A percentile compares a stretch with the other conserved stretches of the same genome.
These are phyloP conservation scores for Cyphomyrus discorhynchus DNA, from an alignment of 2,113 vertebrate species.

Conservation along the genomic window DNA sequence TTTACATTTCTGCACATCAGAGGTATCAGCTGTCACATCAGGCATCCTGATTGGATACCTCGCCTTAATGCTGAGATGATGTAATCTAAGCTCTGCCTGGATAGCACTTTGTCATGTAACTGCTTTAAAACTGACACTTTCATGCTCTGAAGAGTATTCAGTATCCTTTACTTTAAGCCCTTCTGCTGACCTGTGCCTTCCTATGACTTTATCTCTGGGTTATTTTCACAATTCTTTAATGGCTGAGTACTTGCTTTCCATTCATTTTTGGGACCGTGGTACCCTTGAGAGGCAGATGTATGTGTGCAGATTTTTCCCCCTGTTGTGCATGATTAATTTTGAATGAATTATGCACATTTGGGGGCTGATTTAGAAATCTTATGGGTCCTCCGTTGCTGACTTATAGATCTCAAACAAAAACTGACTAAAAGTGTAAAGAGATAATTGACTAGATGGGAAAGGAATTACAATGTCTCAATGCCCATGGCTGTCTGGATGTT, in stretches of 20 bases:
- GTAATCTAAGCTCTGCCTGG: neutral
- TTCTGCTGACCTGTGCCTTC: neutral
- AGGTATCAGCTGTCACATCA: neutral
- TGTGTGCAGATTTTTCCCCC: neutral
- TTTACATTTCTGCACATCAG: neutral
- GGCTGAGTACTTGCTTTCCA: neutral
- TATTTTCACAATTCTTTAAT: neutral
- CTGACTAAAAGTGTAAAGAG: neutral
- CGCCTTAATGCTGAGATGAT: neutral
- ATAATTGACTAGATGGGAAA: neutral
- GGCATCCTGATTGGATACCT: neutral
- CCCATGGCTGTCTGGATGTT: neutral
- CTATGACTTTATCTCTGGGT: neutral
- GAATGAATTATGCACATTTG: neutral
- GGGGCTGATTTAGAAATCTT: neutral
- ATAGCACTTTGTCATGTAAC: neutral
- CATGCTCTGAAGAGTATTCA: neutral
- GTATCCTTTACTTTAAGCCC: neutral
- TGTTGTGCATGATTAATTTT: neutral
- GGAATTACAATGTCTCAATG: neutral
- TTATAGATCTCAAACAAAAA: neutral
- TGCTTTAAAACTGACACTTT: neutral
- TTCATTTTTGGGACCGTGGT: neutral
- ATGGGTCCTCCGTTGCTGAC: neutral
- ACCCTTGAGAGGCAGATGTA: neutral